Evolutionary conservation across 2,888 invertebrate species (phyloP), one percentile per base, ranked within the genome.

Genomic region (Melanostoma mellinum): DNA sequence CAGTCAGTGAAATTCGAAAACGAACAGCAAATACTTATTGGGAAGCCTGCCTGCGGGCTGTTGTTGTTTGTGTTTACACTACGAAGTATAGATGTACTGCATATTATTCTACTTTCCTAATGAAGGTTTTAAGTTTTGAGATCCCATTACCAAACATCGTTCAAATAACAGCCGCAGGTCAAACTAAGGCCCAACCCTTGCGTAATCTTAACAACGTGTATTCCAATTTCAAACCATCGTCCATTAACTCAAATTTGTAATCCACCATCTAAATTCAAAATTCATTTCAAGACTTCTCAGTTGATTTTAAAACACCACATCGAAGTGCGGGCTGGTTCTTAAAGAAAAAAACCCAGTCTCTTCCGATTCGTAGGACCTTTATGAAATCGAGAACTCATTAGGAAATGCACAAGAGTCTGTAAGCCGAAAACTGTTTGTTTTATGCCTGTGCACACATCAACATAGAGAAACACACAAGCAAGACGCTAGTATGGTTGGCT

Each of bases 191-290:
- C 6, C 8, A 40, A 36, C 38, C 44, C 32, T 33, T 40, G 5
- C 53, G 36, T 58, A 40, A 71, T 40, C 30, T 36, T 38, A 68
- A 44, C 58, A 20, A 20, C 20, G 20, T 1, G 20, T 30, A 69
- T 40, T 55, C 46, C 52, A 46, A 61, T 76, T 61, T 61, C 42
- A 76, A 56, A 38, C 55, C 71, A 33, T 61, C 36, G 71, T 77
- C 55, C 77, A 63, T 63, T 63, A 72, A 50, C 50, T 6, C 6
- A 33, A 44, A 60, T 44, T 44, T 6, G n/a, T 38, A 20, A 20
- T 20, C 20, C 10, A 53, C 4, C 20, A n/a, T 6, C 36, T 20
- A 10, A 35, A 20, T 56, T 56, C 55, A 38, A 56, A 36, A 56
- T 9, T 56, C 9, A 38, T 38, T 56, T 56, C 5, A 20, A 38